Conservation (phyloP, 2,113 vertebrate genomes). For the Cacatua alba region DNA sequence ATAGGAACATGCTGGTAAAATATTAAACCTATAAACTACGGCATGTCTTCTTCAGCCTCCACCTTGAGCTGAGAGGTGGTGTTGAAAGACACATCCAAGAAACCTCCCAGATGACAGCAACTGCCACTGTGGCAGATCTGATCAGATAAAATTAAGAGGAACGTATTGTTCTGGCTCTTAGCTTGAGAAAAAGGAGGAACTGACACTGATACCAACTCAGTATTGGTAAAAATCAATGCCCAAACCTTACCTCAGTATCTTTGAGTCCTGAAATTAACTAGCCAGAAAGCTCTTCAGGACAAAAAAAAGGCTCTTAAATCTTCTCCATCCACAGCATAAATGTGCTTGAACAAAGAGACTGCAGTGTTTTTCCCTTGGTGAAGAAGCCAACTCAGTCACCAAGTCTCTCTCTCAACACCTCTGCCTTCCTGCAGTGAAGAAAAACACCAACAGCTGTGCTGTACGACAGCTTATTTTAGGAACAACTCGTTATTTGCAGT, state of each 20-base stretch:
- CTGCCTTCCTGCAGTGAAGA: neutral
- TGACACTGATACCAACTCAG: neutral
- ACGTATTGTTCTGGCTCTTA: neutral
- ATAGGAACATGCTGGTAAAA: neutral
- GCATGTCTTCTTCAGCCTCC: neutral
- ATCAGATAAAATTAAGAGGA: neutral
- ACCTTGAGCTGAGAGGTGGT: neutral
- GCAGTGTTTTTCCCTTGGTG: neutral
- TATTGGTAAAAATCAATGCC: neutral
- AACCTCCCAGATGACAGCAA: neutral
- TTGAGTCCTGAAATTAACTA: neutral
- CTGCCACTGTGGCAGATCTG: neutral
- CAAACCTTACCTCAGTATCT: neutral
- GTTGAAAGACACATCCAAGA: neutral
- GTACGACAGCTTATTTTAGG: neutral
- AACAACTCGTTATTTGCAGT: neutral
- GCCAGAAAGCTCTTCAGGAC: neutral
- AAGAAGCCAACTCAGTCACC: neutral
- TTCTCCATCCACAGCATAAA: neutral
- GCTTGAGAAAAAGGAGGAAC: neutral
- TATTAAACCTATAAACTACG: neutral
- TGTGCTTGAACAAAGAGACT: neutral
- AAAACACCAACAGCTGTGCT: slow-evolving; percentile 27
- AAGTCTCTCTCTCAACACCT: neutral
- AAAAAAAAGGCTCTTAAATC: neutral